Conservation (phyloP, 1,140 invertebrate species). For the Glomeris maerens region DNA sequence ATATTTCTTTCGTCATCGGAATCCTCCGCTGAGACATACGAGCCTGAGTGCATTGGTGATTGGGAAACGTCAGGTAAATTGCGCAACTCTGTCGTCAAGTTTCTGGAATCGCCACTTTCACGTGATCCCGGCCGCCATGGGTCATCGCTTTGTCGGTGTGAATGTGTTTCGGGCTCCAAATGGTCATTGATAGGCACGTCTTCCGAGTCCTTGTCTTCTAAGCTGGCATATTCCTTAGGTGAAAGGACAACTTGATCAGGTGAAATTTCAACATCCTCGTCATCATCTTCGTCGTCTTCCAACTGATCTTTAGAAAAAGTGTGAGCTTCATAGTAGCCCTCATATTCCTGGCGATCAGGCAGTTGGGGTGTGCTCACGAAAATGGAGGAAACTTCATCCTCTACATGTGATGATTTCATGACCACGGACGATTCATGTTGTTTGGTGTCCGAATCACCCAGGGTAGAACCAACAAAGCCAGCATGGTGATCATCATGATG, state of each 20-base stretch:
- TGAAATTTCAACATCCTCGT: background rate
- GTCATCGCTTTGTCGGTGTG: background rate
- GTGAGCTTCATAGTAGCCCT: slow-evolving; percentile 6
- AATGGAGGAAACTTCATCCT: background rate
- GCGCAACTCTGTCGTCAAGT: background rate
- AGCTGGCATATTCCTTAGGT: background rate
- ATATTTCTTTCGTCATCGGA: background rate
- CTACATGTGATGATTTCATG: background rate
- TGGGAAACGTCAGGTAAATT: background rate
- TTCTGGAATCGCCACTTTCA: background rate
- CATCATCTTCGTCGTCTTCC: background rate
- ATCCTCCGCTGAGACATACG: background rate
- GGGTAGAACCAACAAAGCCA: background rate
- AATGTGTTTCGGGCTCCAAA: background rate
- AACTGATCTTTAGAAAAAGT: background rate
- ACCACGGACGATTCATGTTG: background rate
- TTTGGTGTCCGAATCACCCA: too few relatives aligned
- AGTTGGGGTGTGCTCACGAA: background rate
- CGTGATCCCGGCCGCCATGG: background rate
- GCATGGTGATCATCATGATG: background rate
- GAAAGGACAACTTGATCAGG: background rate
- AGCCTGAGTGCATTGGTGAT: background rate
- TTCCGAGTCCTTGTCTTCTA: background rate
- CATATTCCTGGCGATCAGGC: slow-evolving; percentile 2
- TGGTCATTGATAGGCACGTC: background rate